Percentiles rank a stretch among this genome's conserved stretches.
These are phyloP conservation scores for Neodontobutis hainanensis DNA, from an alignment of 2,113 vertebrate species.

Conservation along the genomic window DNA sequence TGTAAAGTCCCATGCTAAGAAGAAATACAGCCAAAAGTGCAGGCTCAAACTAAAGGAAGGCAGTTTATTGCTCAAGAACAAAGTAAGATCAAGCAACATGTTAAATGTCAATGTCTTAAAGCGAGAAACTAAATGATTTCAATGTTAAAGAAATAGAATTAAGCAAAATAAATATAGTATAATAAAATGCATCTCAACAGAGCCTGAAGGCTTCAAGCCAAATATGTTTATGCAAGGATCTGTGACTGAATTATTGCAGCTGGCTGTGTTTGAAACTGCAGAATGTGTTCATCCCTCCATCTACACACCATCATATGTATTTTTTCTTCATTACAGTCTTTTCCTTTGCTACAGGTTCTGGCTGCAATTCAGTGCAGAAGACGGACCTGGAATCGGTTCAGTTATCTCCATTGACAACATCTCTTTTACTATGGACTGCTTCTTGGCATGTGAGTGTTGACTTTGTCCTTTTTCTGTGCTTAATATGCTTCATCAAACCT, in stretches of 20 bases:
- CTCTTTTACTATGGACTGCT: slow-evolving; percentile 95
- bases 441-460: slow-evolving; percentile 90
- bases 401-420: slow-evolving; percentile 91
- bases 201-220: too few relatives aligned
- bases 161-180: not conserved
- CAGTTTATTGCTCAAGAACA: not conserved
- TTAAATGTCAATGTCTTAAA: not conserved
- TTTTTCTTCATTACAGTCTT: slow-evolving; percentile 6
- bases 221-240: too few relatives aligned
- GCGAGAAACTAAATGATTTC: not conserved
- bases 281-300: not conserved
- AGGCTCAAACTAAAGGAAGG: slow-evolving; percentile 20
- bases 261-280: too few relatives aligned
- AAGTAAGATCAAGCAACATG: not conserved
- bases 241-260: too few relatives aligned
- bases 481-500: slow-evolving; percentile 9
- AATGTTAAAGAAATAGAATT: not conserved
- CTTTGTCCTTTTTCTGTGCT: slow-evolving; percentile 7
- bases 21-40: slow-evolving; percentile 40
- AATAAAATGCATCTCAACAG: too few relatives aligned
- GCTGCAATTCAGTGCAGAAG: slow-evolving; percentile 88
- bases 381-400: slow-evolving; percentile 84
- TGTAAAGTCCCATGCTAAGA: slow-evolving; percentile 56
- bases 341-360: slow-evolving; percentile 86
- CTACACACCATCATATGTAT: not conserved